Evolutionary conservation across 2,797 vertebrate genomes (phyloP), one percentile per base, ranked within the genome.

Genomic region (Adelosebastes latens): DNA sequence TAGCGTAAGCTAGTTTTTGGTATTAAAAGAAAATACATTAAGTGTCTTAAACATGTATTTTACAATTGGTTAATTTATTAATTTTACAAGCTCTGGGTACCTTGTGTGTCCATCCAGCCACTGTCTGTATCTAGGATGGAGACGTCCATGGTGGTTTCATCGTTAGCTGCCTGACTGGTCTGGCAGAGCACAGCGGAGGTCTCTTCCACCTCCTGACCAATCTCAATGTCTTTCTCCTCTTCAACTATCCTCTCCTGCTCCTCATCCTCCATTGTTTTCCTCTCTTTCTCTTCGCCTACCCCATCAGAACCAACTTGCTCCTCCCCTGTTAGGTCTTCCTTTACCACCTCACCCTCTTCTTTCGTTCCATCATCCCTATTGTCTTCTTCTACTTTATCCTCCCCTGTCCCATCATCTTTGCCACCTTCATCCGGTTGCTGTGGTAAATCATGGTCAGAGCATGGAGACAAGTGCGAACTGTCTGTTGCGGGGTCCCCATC

Each of bases 21-120:
- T 39, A 64, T 52, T n/a, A 42, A 64, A 49, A 20, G 16, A 58
- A 62, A 18, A 39, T 18, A 46, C 36, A 62, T 36, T 25, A 25
- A 65, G 80, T 59, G 31, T 13, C 24, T 69, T 36, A 64, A 81
- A 82, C 18, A 60, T 18, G 39, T 52, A 61, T 66, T 78, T 70
- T 39, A 64, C 22, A 75, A 71, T 18, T 31, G 8, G 78, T 74
- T 72, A 22, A 72, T 66, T 65, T 34, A 42, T 72, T 76, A 13
- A 72, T 79, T 88, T 59, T 82, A 70, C 65, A 81, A 90, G 73
- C 65, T 80, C 90, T 87, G 87, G 95, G 96, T 97, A 98, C 97
- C 97, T 98, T 98, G 97, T 88, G 97, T 96, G 86, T 98, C 97
- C 92, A 97, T 96, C 97, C 97, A 98, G 94, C 96, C 96, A 96